Evolutionary conservation across 1,140 invertebrate genomes (phyloP), one percentile per base, ranked within the genome.

Genomic region (Apis dorsata): DNA sequence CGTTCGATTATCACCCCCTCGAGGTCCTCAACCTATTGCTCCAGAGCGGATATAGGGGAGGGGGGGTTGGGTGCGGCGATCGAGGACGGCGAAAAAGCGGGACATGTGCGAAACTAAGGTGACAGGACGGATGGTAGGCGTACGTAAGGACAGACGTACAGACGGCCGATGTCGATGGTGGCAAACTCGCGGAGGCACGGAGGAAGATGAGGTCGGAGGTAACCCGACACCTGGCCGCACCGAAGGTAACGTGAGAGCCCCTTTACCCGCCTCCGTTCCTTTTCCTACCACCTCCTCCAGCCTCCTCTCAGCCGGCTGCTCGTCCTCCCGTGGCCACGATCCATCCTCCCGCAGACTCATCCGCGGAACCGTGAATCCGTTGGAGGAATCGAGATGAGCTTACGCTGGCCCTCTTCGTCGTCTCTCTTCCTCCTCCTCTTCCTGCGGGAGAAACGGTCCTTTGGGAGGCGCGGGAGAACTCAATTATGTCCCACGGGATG

Each of bases 131-230:
- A 79, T 78, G 71, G 87, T 79, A 88, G 87, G 90, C 86, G 85
- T 75, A 68, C 83, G 72, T 81, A 87, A 69, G 84, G 87, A 89
- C 84, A 85, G 87, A 90, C 85, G 86, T 83, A 84, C 79, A 83
- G 85, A 89, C 85, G 89, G 81, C 88, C 86, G 90, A 91, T 86
- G 87, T 90, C 89, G 88, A 91, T 92, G 91, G 91, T 91, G 91
- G 92, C 91, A 92, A 92, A 92, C 90, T 91, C 90, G 89, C 91
- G 88, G 90, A 91, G 91, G 91, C 88, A 91, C 89, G 89, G 85
- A 92, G 89, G 89, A 91, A 91, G 90, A 92, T 91, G 91, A 92
- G 89, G 90, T 91, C 89, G 90, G 87, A 86, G 87, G 89, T 90
- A 91, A 92, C 89, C 88, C 78, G 91, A 92, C 90, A 92, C 90